phyloP scores from a whole-genome alignment of 2,113 vertebrate genomes.

The Cariama cristata region DNA sequence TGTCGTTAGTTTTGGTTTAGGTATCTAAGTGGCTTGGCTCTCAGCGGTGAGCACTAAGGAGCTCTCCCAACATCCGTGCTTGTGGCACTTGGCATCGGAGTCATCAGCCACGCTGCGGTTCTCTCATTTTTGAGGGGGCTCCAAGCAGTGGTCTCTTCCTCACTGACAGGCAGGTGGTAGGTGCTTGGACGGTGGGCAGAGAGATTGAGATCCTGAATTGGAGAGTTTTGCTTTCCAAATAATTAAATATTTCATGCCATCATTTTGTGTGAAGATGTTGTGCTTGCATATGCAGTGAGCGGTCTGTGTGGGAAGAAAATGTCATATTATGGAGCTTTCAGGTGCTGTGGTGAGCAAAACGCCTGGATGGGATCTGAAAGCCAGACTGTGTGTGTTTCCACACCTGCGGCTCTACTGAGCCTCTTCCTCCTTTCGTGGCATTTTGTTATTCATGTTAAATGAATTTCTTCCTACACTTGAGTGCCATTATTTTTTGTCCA shows the following conservation, averaged over 20 bases:
- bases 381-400: neutral
- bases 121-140: too few species aligned
- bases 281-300: neutral
- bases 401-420: neutral
- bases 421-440: neutral
- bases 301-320: neutral
- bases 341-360: neutral
- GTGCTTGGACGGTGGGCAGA: neutral
- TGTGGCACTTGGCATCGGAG: too few species aligned
- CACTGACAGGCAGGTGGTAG: neutral
- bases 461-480: neutral
- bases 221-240: neutral
- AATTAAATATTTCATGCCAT: neutral
- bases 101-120: neutral
- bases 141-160: neutral
- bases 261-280: neutral
- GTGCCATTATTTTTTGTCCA: neutral
- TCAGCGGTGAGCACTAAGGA: neutral
- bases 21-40: neutral
- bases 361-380: neutral
- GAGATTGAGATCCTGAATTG: neutral
- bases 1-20: neutral
- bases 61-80: neutral
- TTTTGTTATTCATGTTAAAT: neutral
- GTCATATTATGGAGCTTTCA: rapidly evolving